phyloP scores from a whole-genome alignment of 2,888 invertebrate species.

The Dasypogon diadema region DNA sequence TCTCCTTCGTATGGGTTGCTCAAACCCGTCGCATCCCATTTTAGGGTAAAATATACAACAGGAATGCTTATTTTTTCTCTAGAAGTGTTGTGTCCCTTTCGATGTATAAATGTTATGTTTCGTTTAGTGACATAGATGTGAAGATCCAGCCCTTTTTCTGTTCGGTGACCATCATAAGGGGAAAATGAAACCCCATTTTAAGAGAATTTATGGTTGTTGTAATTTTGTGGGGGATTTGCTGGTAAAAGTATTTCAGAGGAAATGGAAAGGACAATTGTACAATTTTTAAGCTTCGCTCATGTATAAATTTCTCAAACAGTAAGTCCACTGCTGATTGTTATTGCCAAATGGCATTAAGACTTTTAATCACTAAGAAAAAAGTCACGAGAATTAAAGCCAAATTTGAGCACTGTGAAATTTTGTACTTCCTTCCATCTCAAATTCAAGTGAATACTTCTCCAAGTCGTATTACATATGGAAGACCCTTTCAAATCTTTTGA shows the following conservation, averaged over 20 bases:
- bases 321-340: too few species aligned
- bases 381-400: too few species aligned
- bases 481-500: too few species aligned
- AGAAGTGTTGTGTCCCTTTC: slow-evolving; percentile 47
- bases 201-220: slow-evolving; percentile 46
- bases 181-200: slow-evolving; percentile 49
- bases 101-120: slow-evolving; percentile 45
- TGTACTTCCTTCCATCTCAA: too few species aligned
- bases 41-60: slow-evolving; percentile 49
- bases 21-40: slow-evolving; percentile 40
- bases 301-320: not conserved
- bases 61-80: slow-evolving; percentile 38
- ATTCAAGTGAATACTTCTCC: too few species aligned
- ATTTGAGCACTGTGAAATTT: too few species aligned
- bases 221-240: slow-evolving; percentile 46
- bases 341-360: too few species aligned
- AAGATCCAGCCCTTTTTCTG: slow-evolving; percentile 51
- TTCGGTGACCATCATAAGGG: slow-evolving; percentile 45
- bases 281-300: slow-evolving; percentile 25
- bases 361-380: too few species aligned
- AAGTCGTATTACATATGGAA: too few species aligned
- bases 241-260: slow-evolving; percentile 15
- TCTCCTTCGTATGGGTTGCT: slow-evolving; percentile 10
- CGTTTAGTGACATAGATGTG: slow-evolving; percentile 48
- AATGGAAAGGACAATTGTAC: slow-evolving; percentile 32